Evolutionary conservation across 2,113 vertebrate species (phyloP), one percentile per base, ranked within the genome.

Genomic region (Hymenochirus boettgeri): DNA sequence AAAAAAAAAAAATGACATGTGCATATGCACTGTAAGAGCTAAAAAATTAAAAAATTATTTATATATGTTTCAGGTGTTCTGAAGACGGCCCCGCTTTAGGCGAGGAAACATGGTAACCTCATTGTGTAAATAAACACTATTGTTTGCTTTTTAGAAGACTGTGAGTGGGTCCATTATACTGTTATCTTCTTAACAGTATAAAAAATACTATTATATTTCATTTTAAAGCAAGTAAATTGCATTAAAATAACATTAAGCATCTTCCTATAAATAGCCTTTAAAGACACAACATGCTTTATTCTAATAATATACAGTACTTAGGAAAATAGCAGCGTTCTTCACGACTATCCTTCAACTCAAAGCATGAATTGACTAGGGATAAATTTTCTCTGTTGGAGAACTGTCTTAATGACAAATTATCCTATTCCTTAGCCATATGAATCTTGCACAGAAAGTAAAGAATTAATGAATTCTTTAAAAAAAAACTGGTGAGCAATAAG

Each of bases 391-490:
- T 47, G 13, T 52, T 2, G 39, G 45, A 57, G 45, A 61, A 15
- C 58, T 67, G 76, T 54, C 72, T n/a, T 17, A 47, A 63, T 74
- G 77, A 81, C 21, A 1, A 61, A 77, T 77, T 57, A 61, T 71
- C 47, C 69, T 74, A n/a, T 67, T 65, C 53, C 31, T 47, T 37
- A 57, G 71, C 57, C 67, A 71, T 71, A 54, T 35, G 26, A 51
- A 18, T 64, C 27, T 8, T 72, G 31, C 31, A 62, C 45, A 37
- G 64, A 29, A 75, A 53, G 61, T 69, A 65, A 26, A n/a, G n/a
- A 69, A 77, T 75, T 73, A 74, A 81, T 71, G 61, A 17, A 51
- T 47, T 71, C 72, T 62, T 37, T 45, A 62, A 23, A 66, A 37
- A 42, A 59, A 27, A 39, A 42, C 47, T 26, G 31, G 23, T n/a